phyloP scores from a whole-genome alignment of 2,113 vertebrate genomes.

The Rattus norvegicus region GRCr8 NC_086022.1:123296501-123297000 shows the following conservation, averaged over 20 bases:
- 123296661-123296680: background rate
- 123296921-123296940: conserved; percentile 91
- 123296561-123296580: background rate
- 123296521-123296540: background rate
- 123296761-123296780: conserved; percentile 78
- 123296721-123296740: background rate
- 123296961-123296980: conserved; percentile 70
- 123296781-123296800: conserved; percentile 84
- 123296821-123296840: conserved; percentile 79
- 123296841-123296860: conserved; percentile 81
- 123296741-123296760: conserved; percentile 85
- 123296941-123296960: conserved; percentile 89
- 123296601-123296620: background rate
- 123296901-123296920: conserved; percentile 88
- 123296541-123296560: background rate
- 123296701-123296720: background rate
- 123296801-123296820: conserved; percentile 77
- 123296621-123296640: background rate
- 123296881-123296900: conserved; percentile 88
- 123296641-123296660: background rate
- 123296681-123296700: background rate
- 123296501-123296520: background rate
- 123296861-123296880: conserved; percentile 85
- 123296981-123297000: background rate
- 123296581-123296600: conserved; percentile 24